phyloP scores from a whole-genome alignment of 1,140 invertebrate species.

The Achroia grisella region DNA sequence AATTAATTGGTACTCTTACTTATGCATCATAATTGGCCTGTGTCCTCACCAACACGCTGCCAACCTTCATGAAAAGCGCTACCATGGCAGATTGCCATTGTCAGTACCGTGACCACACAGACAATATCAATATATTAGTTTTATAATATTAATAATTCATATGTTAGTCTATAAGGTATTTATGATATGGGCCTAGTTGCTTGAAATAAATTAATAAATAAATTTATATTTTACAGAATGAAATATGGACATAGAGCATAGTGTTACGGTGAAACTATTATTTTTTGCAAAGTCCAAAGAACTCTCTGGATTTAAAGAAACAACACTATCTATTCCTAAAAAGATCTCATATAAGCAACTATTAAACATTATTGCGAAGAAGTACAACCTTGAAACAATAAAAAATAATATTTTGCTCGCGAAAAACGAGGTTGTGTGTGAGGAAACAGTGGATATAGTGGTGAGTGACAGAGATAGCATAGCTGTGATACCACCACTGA shows the following conservation, averaged over 20 bases:
- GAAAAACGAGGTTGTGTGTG: constrained; percentile 85
- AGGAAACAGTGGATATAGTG: constrained; percentile 72
- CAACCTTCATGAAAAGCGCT: too few species aligned
- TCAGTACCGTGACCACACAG: too few species aligned
- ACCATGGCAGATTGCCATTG: too few species aligned
- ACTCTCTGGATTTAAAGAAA: constrained; percentile 77
- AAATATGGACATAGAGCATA: constrained; percentile 61
- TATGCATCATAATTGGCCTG: too few species aligned
- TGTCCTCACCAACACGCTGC: too few species aligned
- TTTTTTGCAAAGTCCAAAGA: constrained; percentile 94
- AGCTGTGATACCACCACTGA: constrained; percentile 90
- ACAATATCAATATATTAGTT: too few species aligned
- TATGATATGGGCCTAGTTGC: too few species aligned
- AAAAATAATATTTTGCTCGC: constrained; percentile 83
- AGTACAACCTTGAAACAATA: constrained; percentile 81
- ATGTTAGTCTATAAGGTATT: too few species aligned
- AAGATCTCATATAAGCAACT: constrained; percentile 74
- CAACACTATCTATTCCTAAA: constrained; percentile 66
- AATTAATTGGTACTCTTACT: too few species aligned
- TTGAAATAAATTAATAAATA: too few species aligned
- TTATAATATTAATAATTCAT: too few species aligned
- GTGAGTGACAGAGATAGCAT: constrained; percentile 82
- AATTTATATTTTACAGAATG: constrained; percentile 28
- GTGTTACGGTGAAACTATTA: constrained; percentile 78
- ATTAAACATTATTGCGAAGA: constrained; percentile 73